Evolutionary conservation across 2,888 invertebrate genomes (phyloP), one percentile per base, ranked within the genome.

Genomic region (Exocentrus adspersus): DNA sequence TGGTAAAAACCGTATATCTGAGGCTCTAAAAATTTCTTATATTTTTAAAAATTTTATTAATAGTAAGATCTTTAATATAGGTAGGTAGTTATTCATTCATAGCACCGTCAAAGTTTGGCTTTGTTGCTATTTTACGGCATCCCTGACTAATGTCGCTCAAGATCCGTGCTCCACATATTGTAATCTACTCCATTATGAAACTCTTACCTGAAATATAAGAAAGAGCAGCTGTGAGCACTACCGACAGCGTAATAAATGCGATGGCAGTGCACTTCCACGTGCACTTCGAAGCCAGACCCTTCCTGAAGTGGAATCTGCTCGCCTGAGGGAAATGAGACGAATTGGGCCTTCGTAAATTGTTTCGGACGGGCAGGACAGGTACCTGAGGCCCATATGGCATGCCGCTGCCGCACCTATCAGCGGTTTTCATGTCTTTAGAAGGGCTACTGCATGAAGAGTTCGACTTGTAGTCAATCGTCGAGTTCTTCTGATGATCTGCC

Each of bases 221-320:
- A 73, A 95, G 87, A 72, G 93, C 91, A 72, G 94, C 92, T 78
- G 92, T 88, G 75, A 96, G 87, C 78, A 93, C 88, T 76, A 93
- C 89, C 75, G 93, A 90, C 76, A 95, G 87, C 83, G 93, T 88
- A 80, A 95, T 91, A 81, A 94, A 92, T 73, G 92, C 89, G 80
- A 97, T 92, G 70, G 95, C 94, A 74, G 94, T 90, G 84, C 95
- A 94, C 83, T 93, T 93, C 94, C 96, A 96, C 69, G 94, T 93
- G 85, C 97, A 97, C 77, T 89, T 87, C 75, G 93, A 91, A 62
- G 92, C 90, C 77, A 94, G 86, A 75, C 92, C 93, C 87, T 94
- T 94, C 81, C 92, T 90, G 84, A 94, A 93, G 84, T 93, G 94
- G 85, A 93, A 93, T 77, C 93, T 87, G 74, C 92, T 91, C 19